These are phyloP conservation scores for Hirtodrosophila trivittata DNA, from an alignment of 2,888 invertebrate genomes.

Conservation along the genomic window DNA sequence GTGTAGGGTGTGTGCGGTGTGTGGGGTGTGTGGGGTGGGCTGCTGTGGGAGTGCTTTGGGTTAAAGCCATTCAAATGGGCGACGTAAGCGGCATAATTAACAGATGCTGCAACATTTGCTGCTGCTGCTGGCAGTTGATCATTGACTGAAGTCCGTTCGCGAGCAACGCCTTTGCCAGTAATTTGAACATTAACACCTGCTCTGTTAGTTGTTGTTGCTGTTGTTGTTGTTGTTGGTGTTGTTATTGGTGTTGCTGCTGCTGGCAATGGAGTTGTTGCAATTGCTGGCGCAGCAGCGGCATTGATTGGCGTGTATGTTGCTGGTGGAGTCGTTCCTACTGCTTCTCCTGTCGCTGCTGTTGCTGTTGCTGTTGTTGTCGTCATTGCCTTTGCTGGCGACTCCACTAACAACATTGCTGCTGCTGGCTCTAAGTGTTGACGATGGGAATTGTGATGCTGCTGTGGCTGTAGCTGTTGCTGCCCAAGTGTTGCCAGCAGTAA, in stretches of 20 bases:
- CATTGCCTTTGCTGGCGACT: conserved; percentile 41
- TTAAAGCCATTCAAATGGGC: conserved; percentile 72
- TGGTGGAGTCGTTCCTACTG: conserved; percentile 29
- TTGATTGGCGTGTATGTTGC: conserved; percentile 34
- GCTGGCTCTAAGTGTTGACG: conserved; percentile 69
- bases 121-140: conserved; percentile 67
- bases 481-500: conserved; percentile 70
- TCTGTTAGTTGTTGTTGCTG: conserved; percentile 55
- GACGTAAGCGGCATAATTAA: conserved; percentile 69
- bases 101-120: conserved; percentile 39
- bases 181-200: conserved; percentile 83
- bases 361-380: conserved; percentile 29
- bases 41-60: conserved; percentile 37
- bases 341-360: conserved; percentile 18
- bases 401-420: conserved; percentile 65
- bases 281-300: conserved; percentile 19
- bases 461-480: conserved; percentile 46
- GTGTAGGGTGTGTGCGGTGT: conserved; percentile 24
- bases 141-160: conserved; percentile 56
- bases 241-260: conserved; percentile 43
- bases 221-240: conserved; percentile 46
- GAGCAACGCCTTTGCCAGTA: conserved; percentile 78
- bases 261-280: conserved; percentile 34
- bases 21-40: conserved; percentile 21
- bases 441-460: conserved; percentile 60